Evolutionary conservation across 2,888 invertebrate genomes (phyloP).

Genomic region (Drosophila parthenogenetica): DNA sequence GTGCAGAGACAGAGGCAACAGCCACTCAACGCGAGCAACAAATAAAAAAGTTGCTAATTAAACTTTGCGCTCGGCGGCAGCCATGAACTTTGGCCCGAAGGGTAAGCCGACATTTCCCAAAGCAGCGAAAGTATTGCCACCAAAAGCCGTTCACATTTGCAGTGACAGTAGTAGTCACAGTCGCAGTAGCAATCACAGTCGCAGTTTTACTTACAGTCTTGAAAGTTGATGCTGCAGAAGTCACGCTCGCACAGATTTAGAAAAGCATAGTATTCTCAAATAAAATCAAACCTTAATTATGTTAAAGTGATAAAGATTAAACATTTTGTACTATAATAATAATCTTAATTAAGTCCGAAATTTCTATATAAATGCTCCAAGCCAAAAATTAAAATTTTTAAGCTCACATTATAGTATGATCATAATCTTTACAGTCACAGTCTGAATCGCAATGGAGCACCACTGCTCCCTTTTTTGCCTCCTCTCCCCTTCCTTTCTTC

Average conservation of each 20-base stretch:
- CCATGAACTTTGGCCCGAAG: slow-evolving; percentile 67
- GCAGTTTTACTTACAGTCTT: no score
- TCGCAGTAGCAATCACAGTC: neutral
- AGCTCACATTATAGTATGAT: no score
- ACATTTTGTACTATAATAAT: no score
- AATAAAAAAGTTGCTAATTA: slow-evolving; percentile 74
- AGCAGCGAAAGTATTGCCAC: slow-evolving; percentile 71
- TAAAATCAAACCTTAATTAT: no score
- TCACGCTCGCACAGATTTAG: no score
- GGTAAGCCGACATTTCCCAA: slow-evolving; percentile 33
- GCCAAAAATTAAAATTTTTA: no score
- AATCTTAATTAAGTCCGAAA: no score
- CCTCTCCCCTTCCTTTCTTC: neutral
- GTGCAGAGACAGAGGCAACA: slow-evolving; percentile 37
- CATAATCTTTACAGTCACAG: neutral
- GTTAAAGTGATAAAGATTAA: no score
- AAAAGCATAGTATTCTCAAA: no score
- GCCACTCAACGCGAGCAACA: slow-evolving; percentile 55
- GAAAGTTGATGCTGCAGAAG: no score
- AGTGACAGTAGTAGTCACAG: neutral
- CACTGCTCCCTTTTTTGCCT: neutral
- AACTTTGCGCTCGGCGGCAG: slow-evolving; percentile 68
- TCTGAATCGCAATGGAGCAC: slow-evolving; percentile 30
- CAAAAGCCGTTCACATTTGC: slow-evolving; percentile 17
- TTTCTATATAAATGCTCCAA: no score